A percentile compares a stretch with the other conserved stretches of the same genome.
These are phyloP conservation scores for Polyommatus icarus DNA, from an alignment of 2,888 invertebrate species.

Conservation along the genomic window DNA sequence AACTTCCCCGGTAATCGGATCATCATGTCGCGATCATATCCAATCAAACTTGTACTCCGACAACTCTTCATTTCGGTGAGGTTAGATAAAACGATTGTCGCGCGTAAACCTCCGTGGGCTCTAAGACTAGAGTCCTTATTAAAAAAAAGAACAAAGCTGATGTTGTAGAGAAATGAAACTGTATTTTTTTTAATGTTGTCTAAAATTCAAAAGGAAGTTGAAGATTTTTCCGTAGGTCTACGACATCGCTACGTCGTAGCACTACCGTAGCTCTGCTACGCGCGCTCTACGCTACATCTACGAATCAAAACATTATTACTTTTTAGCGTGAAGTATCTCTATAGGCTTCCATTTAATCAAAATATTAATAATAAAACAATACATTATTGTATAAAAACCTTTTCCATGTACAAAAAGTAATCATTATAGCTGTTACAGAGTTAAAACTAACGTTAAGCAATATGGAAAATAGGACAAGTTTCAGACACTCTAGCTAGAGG, in stretches of 20 bases:
- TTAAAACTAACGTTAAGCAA: too few relatives aligned
- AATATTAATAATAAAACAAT: too few relatives aligned
- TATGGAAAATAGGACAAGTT: too few relatives aligned
- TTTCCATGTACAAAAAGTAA: too few relatives aligned
- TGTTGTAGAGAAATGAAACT: too few relatives aligned
- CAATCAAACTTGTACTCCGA: conserved; percentile 49
- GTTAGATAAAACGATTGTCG: not conserved
- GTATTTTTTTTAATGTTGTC: too few relatives aligned
- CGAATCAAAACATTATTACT: not conserved
- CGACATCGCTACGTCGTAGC: not conserved
- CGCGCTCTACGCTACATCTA: not conserved
- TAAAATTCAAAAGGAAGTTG: too few relatives aligned
- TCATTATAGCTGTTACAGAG: too few relatives aligned
- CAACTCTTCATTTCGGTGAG: not conserved
- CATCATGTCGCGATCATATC: conserved; percentile 49
- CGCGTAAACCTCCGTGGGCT: not conserved
- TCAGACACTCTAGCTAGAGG: too few relatives aligned
- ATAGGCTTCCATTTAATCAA: too few relatives aligned
- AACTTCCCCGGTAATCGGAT: conserved; percentile 50
- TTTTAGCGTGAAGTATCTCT: not conserved
- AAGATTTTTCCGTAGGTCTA: not conserved
- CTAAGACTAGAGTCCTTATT: not conserved
- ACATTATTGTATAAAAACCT: too few relatives aligned
- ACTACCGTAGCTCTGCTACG: not conserved
- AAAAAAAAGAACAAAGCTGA: too few relatives aligned